phyloP scores from a whole-genome alignment of 2,888 invertebrate species.

The Trachelus tabidus region DNA sequence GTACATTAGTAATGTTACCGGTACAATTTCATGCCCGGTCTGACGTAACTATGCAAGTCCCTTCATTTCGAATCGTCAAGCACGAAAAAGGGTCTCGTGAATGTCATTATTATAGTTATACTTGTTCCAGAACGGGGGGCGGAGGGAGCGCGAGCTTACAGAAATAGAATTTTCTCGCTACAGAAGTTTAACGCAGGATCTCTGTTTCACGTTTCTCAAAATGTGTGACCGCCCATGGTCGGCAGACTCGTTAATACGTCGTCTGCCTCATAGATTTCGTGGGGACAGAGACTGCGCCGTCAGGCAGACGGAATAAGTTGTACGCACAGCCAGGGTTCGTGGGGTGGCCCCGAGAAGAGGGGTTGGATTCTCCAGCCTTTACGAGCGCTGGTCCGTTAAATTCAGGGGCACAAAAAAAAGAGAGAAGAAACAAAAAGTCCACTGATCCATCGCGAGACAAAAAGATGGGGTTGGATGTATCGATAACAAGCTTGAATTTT shows the following conservation, averaged over 20 bases:
- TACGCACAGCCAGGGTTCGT: too few species aligned
- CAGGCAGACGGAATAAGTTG: background rate
- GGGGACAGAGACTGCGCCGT: background rate
- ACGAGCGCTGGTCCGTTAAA: background rate
- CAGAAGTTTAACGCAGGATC: background rate
- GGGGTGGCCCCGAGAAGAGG: background rate
- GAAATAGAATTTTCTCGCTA: background rate
- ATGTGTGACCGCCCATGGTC: background rate
- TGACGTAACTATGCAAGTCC: background rate
- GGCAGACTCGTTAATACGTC: background rate
- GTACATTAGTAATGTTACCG: background rate
- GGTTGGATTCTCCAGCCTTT: background rate
- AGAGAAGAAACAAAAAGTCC: background rate
- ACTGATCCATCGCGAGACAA: background rate
- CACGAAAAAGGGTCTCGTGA: slow-evolving; percentile 2
- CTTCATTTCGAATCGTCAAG: background rate
- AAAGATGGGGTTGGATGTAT: background rate
- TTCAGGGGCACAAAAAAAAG: background rate
- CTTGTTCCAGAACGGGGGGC: background rate
- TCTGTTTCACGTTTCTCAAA: background rate
- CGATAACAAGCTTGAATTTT: background rate
- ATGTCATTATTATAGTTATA: background rate
- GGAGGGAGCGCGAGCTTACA: background rate
- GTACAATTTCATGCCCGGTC: background rate
- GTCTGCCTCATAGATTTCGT: background rate